These are phyloP conservation scores for Atherinosoma microstoma DNA, from an alignment of 2,797 vertebrate genomes.

Conservation along the genomic window DNA sequence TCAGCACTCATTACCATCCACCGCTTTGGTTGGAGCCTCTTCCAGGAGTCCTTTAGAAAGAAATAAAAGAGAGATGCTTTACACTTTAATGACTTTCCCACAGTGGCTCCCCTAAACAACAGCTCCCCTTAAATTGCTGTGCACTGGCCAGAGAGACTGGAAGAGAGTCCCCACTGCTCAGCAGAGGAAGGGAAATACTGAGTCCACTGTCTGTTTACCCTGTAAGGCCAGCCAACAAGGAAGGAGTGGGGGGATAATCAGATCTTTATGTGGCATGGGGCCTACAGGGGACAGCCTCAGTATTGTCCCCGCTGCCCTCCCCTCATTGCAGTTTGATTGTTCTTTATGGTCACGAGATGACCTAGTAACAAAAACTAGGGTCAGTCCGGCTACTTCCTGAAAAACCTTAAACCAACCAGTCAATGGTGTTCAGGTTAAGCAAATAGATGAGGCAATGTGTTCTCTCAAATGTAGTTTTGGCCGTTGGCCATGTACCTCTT, in stretches of 20 bases:
- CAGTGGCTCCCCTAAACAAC: conserved; percentile 80
- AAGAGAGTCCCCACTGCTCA: conserved; percentile 70
- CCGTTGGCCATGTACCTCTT: conserved; percentile 39
- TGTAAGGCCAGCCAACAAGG: conserved; percentile 77
- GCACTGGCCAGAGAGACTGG: conserved; percentile 58
- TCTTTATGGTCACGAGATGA: conserved; percentile 61
- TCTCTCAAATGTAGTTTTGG: conserved; percentile 25
- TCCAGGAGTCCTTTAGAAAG: conserved; percentile 73
- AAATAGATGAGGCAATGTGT: conserved; percentile 47
- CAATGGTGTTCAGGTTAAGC: conserved; percentile 14
- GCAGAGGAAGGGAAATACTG: conserved; percentile 78
- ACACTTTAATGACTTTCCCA: conserved; percentile 88
- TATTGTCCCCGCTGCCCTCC: conserved; percentile 70
- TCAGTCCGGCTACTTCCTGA: conserved; percentile 34
- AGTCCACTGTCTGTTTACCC: conserved; percentile 78
- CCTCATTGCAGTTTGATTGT: conserved; percentile 67
- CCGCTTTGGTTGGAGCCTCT: conserved; percentile 66
- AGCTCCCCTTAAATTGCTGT: conserved; percentile 70
- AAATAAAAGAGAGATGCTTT: conserved; percentile 83
- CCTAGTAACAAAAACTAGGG: conserved; percentile 45
- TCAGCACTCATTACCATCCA: conserved; percentile 78
- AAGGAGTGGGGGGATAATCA: conserved; percentile 66
- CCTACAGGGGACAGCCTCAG: conserved; percentile 69
- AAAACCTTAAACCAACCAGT: conserved; percentile 15
- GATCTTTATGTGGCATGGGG: conserved; percentile 81